Evolutionary conservation across 2,888 invertebrate genomes (phyloP).

Genomic region (Eudasyphora cyanicolor): DNA sequence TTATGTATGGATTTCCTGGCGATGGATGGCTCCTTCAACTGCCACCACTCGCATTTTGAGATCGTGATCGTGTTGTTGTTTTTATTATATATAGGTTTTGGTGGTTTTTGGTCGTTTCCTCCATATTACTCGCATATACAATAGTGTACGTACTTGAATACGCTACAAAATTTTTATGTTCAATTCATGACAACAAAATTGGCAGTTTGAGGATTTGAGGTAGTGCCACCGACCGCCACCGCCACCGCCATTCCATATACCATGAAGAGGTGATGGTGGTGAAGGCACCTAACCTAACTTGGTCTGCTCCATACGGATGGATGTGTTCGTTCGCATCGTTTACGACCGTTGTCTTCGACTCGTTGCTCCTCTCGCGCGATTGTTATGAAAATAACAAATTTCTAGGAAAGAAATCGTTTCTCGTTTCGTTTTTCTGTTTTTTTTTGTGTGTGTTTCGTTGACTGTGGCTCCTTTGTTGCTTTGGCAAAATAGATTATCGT

Average conservation of each 20-base stretch:
- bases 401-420: constrained; percentile 57
- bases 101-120: not conserved
- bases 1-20: constrained; percentile 60
- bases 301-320: not conserved
- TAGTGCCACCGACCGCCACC: constrained; percentile 42
- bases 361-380: not conserved
- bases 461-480: not conserved
- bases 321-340: not conserved
- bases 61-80: constrained; percentile 26
- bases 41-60: not conserved
- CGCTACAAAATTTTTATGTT: constrained; percentile 55
- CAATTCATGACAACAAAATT: constrained; percentile 66
- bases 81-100: no score
- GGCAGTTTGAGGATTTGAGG: constrained; percentile 63
- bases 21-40: not conserved
- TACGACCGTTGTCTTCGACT: not conserved
- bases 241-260: not conserved
- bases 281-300: constrained; percentile 32
- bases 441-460: not conserved
- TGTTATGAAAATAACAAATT: constrained; percentile 43
- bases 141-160: not conserved
- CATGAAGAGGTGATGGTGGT: constrained; percentile 8
- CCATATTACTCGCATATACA: not conserved
- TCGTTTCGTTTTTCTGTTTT: not conserved
- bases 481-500: constrained; percentile 62